phyloP scores from a whole-genome alignment of 2,797 vertebrate species.

The Spinus pinus region DNA sequence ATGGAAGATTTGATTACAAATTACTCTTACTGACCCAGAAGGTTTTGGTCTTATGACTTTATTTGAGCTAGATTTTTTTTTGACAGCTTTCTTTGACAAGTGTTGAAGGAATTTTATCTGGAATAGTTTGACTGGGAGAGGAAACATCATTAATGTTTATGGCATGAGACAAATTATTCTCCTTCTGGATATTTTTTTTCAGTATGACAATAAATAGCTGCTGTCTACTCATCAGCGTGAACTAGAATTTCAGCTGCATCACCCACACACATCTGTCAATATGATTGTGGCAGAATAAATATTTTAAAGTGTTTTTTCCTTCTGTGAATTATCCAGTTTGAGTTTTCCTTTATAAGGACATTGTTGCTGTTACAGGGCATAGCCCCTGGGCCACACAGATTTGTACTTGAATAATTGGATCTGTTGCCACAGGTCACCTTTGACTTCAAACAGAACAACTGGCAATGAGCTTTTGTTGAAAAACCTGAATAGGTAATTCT shows the following conservation, averaged over 20 bases:
- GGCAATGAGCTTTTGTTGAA: not conserved
- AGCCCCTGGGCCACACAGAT: not conserved
- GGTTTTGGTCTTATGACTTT: not conserved
- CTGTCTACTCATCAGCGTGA: not conserved
- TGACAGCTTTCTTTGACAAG: not conserved
- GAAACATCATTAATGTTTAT: not conserved
- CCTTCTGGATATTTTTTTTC: not conserved
- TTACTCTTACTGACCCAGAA: not conserved
- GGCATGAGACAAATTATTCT: not conserved
- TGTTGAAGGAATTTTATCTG: not conserved
- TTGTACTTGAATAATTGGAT: not conserved
- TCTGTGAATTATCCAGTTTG: not conserved
- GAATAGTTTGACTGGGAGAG: not conserved
- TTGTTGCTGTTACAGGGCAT: not conserved
- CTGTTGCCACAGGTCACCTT: not conserved
- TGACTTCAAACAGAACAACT: not conserved
- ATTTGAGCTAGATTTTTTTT: not conserved
- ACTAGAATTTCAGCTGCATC: not conserved
- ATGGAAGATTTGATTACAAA: not conserved
- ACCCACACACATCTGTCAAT: constrained; percentile 4
- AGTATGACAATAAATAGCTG: not conserved
- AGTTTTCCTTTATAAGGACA: not conserved
- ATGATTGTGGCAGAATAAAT: not conserved
- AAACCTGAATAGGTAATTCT: not conserved
- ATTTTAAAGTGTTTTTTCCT: not conserved